These are phyloP conservation scores for Tenebrio molitor DNA, from an alignment of 1,140 invertebrate species.

Conservation along the genomic window DNA sequence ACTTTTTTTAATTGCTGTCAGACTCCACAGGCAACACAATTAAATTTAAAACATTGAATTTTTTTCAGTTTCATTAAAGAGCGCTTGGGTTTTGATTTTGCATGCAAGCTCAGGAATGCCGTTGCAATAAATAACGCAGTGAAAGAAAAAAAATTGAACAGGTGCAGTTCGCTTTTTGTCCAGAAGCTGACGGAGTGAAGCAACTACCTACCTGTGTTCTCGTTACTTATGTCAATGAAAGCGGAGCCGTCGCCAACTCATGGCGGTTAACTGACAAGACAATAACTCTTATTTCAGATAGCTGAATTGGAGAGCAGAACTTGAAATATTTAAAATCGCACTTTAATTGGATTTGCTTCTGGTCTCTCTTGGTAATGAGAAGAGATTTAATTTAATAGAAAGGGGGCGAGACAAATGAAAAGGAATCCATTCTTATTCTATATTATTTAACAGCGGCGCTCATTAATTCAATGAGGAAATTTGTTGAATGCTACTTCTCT, in stretches of 20 bases:
- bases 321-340: conserved; percentile 30
- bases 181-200: background rate
- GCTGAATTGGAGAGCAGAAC: background rate
- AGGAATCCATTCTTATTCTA: conserved; percentile 21
- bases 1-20: no score
- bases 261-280: conserved; percentile 25
- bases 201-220: conserved; percentile 12
- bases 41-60: no score
- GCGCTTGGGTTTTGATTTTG: no score
- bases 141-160: conserved; percentile 18
- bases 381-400: conserved; percentile 31
- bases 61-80: no score
- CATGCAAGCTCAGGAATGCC: no score
- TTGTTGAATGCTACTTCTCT: conserved; percentile 8
- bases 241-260: background rate
- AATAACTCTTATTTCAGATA: conserved; percentile 18
- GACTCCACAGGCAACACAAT: no score
- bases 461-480: conserved; percentile 10
- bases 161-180: background rate
- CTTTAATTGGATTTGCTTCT: conserved; percentile 23
- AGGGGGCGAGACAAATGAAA: conserved; percentile 26
- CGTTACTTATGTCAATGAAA: conserved; percentile 12
- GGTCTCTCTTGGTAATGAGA: conserved; percentile 14
- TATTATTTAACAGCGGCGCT: conserved; percentile 5
- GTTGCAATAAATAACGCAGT: no score